Conservation (phyloP, 2,113 vertebrate species). For the Etia nguti region DNA sequence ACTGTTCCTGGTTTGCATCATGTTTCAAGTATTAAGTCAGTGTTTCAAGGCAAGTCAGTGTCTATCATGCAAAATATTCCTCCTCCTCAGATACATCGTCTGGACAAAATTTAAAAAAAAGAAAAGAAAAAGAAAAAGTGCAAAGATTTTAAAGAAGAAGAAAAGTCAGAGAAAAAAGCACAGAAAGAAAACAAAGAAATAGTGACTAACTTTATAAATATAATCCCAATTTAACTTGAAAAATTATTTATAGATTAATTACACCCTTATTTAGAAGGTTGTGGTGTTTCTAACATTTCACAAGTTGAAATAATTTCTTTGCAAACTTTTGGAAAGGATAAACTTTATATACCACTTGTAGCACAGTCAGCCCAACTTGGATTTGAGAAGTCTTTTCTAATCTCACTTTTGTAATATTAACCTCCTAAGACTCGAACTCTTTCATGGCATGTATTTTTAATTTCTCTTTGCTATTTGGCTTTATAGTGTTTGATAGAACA, state of each 20-base stretch:
- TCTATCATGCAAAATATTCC: background rate
- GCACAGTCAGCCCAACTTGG: background rate
- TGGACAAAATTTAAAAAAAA: rapidly evolving
- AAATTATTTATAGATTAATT: background rate
- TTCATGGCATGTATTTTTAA: too few relatives aligned
- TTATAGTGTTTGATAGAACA: too few relatives aligned
- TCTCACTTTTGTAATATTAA: too few relatives aligned
- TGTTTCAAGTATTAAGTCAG: rapidly evolving
- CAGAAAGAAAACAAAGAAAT: background rate
- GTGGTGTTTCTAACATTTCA: background rate
- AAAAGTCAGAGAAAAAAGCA: background rate
- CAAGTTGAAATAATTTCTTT: background rate
- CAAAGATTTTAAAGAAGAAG: background rate
- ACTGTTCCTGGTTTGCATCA: background rate
- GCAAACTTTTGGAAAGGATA: background rate
- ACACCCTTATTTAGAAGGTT: background rate
- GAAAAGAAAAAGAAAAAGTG: background rate
- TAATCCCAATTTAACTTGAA: too few relatives aligned
- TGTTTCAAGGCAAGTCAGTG: background rate
- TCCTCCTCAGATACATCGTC: background rate
- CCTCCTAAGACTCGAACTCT: too few relatives aligned
- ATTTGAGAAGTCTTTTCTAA: background rate
- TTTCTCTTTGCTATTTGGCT: too few relatives aligned
- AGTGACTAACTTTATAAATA: rapidly evolving
- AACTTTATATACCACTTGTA: background rate